These are phyloP conservation scores for Gadus macrocephalus DNA, from an alignment of 2,113 vertebrate genomes.

Conservation along the genomic window DNA sequence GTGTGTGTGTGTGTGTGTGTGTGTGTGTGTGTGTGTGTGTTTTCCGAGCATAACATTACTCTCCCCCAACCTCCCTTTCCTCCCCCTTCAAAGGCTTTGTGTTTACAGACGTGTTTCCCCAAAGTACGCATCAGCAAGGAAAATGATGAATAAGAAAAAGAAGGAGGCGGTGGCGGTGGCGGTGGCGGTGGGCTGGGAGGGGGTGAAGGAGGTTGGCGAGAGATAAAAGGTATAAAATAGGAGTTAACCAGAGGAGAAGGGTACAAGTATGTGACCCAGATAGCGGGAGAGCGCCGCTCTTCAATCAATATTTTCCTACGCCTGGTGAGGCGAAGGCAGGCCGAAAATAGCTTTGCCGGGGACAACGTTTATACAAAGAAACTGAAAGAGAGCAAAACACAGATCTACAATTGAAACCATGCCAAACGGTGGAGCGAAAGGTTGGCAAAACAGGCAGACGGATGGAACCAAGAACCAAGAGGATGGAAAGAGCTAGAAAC, in stretches of 20 bases:
- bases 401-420: too few relatives aligned
- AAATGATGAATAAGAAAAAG: not conserved
- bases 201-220: too few relatives aligned
- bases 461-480: too few relatives aligned
- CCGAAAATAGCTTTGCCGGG: conserved; percentile 12
- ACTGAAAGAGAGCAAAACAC: not conserved
- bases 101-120: conserved; percentile 10
- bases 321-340: not conserved
- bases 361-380: conserved; percentile 12
- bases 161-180: not conserved
- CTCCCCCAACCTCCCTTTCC: not conserved
- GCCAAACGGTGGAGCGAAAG: too few relatives aligned
- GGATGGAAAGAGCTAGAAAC: too few relatives aligned
- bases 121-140: not conserved
- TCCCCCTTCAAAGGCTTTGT: not conserved
- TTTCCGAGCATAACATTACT: too few relatives aligned
- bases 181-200: not conserved
- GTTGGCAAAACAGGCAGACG: too few relatives aligned
- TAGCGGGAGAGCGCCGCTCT: conserved; percentile 20
- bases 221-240: not conserved
- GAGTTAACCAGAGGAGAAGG: not conserved
- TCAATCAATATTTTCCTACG: conserved; percentile 23
- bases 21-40: too few relatives aligned
- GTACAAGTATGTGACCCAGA: conserved; percentile 9
- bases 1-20: too few relatives aligned